A percentile compares a stretch with the other conserved stretches of the same genome.
Conservation (phyloP, 2,888 invertebrate genomes). For the Torymus auratus region DNA sequence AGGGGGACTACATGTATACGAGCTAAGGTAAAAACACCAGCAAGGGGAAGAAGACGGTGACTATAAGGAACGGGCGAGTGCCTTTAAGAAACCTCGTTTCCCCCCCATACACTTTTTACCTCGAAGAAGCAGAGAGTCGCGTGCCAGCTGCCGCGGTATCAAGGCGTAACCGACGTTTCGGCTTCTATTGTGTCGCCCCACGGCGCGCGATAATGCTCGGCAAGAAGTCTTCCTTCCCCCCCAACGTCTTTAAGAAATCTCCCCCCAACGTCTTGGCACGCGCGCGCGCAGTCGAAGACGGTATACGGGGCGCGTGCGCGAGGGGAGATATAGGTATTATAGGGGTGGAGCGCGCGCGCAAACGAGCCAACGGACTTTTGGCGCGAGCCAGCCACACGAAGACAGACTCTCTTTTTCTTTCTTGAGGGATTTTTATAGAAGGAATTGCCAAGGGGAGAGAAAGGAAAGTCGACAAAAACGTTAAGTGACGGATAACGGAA, state of each 20-base stretch:
- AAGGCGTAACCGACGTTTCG: conserved; percentile 76
- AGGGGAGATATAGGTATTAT: too few species aligned
- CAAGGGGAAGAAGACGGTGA: conserved; percentile 31
- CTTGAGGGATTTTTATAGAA: not conserved
- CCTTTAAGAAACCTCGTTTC: not conserved
- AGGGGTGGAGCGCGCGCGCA: conserved; percentile 44
- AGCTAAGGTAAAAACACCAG: conserved; percentile 3
- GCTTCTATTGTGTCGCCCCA: conserved; percentile 71
- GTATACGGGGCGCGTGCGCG: not conserved
- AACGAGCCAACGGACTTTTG: conserved; percentile 63
- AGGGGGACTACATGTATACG: not conserved
- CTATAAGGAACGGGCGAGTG: conserved; percentile 50
- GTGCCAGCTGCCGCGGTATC: conserved; percentile 74
- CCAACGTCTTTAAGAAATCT: conserved; percentile 69
- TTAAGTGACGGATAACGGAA: conserved; percentile 30
- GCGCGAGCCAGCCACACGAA: conserved; percentile 51
- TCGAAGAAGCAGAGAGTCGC: conserved; percentile 60
- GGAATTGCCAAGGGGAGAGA: not conserved
- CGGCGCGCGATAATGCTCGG: conserved; percentile 57
- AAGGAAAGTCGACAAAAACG: conserved; percentile 7
- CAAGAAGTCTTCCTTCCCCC: conserved; percentile 35
- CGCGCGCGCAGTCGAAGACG: conserved; percentile 6
- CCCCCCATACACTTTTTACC: not conserved
- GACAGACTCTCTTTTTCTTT: not conserved
- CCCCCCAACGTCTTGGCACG: conserved; percentile 70